Base-by-base conservation (phyloP, 64 coral and sea anemone species). In the Hydrozoanthus tunicans region DNA sequence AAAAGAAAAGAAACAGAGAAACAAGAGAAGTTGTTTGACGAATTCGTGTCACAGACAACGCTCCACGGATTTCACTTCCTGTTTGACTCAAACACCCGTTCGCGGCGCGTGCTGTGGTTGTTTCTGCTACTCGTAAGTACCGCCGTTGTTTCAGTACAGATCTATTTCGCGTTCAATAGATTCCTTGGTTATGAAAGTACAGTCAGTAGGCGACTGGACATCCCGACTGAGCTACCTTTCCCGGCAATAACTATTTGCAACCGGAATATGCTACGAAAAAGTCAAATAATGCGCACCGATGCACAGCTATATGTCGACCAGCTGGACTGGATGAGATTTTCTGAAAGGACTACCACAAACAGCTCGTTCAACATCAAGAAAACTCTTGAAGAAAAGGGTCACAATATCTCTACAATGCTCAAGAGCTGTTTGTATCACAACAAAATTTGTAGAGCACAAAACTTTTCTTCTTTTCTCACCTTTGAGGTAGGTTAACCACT, bases 181-280 rank as follows among this genome's bases (percentile, higher is more conserved):
- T 78, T 70, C 4, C 20, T 27, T n/a, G 58, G 14, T 58, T 60
- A 68, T 57, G 57, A 83, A 62, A 89, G 80, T 17, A 9, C 57
- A 3, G 56, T 92, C 10, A 76, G 23, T 10, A 73, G 90, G 27
- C 15, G 26, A 1, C 9, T 92, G 27, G 66, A 82, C 17, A 58
- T 54, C 53, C n/a, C 77, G 26, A 6, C 89, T 0, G 13, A 25
- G 12, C 7, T 95, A 55, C 13, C 54, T 10, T 95, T 95, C 15
- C 94, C 94, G 58, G 83, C 94, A 10, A 81, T 95, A 72, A 92
- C 66, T 61, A 95, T 95, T 54, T 95, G 94, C 55, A 95, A 92
- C 77, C 77, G 90, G 67, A 95, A 95, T 53, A 95, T 95, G 90
- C 53, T 95, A 20, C 66, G 12, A 6, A 92, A 59, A 79, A 95